These are phyloP conservation scores for Steinernema hermaphroditum DNA, from an alignment of 2,888 invertebrate species.

Conservation along the genomic window DNA sequence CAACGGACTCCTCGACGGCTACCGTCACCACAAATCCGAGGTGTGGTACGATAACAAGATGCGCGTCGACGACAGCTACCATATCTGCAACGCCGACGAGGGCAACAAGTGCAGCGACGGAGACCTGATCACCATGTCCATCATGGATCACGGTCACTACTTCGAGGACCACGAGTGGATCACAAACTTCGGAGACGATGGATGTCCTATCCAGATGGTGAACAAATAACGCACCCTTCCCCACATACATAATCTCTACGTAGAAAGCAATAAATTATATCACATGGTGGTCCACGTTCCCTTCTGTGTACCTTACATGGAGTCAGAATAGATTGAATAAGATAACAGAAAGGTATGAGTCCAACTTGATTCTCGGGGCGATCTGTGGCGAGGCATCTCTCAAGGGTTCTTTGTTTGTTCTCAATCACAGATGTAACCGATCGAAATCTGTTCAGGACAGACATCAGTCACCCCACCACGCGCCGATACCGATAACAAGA, in stretches of 20 bases:
- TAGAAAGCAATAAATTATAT: too few relatives aligned
- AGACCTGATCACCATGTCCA: conserved; percentile 43
- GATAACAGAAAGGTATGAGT: too few relatives aligned
- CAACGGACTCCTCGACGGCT: conserved; percentile 45
- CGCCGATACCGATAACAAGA: too few relatives aligned
- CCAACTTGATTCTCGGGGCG: too few relatives aligned
- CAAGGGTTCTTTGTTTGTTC: too few relatives aligned
- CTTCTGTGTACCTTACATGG: too few relatives aligned
- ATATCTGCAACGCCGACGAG: conserved; percentile 35
- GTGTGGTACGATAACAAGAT: conserved; percentile 38
- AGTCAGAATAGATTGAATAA: not conserved
- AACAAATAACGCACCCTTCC: not conserved
- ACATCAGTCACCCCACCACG: too few relatives aligned
- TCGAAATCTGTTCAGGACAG: too few relatives aligned
- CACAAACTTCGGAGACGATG: conserved; percentile 20
- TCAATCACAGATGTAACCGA: too few relatives aligned
- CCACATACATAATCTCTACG: too few relatives aligned
- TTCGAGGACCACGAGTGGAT: conserved; percentile 32
- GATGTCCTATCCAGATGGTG: conserved; percentile 17
- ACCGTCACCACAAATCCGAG: conserved; percentile 52
- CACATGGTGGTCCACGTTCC: too few relatives aligned
- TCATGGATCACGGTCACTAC: conserved; percentile 54
- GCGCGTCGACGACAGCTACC: conserved; percentile 5
- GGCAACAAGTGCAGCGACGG: conserved; percentile 46
- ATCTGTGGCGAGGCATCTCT: too few relatives aligned